Evolutionary conservation across 2,797 vertebrate genomes (phyloP).

Genomic region (Austrolebias charrua): DNA sequence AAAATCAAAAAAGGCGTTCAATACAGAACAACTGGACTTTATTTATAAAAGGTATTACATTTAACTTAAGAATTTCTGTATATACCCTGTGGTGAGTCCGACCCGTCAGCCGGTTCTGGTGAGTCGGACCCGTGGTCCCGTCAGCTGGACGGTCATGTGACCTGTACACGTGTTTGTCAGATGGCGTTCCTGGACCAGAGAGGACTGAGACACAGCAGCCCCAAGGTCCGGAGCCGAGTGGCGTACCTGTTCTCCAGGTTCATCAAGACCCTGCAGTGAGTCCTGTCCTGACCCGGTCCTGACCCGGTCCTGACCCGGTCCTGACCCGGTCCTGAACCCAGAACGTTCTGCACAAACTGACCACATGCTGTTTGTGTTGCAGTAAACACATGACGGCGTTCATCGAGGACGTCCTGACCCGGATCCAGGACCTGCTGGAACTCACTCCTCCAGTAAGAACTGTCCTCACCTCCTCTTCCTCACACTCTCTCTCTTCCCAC

Average conservation of each 20-base stretch:
- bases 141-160: fast-evolving
- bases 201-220: constrained; percentile 82
- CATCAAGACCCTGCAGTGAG: constrained; percentile 96
- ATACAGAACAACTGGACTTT: no score
- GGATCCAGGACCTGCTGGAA: constrained; percentile 95
- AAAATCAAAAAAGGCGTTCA: no score
- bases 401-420: constrained; percentile 93
- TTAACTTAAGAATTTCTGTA: no score
- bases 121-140: no score
- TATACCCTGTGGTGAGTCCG: constrained; percentile 90
- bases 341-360: not conserved
- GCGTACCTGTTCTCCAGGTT: constrained; percentile 97
- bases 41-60: no score
- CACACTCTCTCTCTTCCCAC: no score
- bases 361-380: constrained; percentile 17
- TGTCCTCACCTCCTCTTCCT: not conserved
- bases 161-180: constrained; percentile 63
- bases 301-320: not conserved
- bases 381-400: constrained; percentile 98
- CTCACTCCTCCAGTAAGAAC: constrained; percentile 89
- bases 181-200: constrained; percentile 98
- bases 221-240: constrained; percentile 84
- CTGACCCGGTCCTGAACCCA: not conserved
- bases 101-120: no score
- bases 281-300: constrained; percentile 17